Percentiles rank a stretch among this genome's conserved stretches.
Evolutionary conservation across 2,888 invertebrate genomes (phyloP).

Genomic region (Stenodema calcarata): DNA sequence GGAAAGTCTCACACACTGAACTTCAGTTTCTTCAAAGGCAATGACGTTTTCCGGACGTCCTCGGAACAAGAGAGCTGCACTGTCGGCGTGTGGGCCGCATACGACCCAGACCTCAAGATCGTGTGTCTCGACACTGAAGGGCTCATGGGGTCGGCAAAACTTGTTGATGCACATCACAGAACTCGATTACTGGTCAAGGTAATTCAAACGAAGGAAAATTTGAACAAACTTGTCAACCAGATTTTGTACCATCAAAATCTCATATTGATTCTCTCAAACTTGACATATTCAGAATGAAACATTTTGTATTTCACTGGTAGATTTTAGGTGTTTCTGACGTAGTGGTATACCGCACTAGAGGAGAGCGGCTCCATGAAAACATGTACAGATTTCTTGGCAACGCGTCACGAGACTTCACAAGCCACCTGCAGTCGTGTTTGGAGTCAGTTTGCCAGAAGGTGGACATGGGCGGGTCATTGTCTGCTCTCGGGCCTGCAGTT

Average conservation of each 20-base stretch:
- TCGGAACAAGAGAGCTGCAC: conserved; percentile 75
- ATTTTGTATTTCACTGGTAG: conserved; percentile 58
- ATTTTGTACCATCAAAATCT: too few species aligned
- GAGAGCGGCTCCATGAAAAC: conserved; percentile 77
- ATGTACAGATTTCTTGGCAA: conserved; percentile 79
- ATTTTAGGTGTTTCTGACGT: conserved; percentile 83
- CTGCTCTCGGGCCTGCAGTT: conserved; percentile 74
- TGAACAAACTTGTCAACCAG: too few species aligned
- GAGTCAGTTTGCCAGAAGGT: conserved; percentile 61
- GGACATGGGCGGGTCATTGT: conserved; percentile 63
- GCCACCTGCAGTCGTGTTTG: conserved; percentile 73
- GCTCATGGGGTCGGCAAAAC: conserved; percentile 66
- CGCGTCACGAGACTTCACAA: conserved; percentile 76
- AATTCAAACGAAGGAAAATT: conserved; percentile 8
- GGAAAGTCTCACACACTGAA: conserved; percentile 83
- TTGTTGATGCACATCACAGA: conserved; percentile 63
- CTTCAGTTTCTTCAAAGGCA: conserved; percentile 69
- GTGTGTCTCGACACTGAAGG: conserved; percentile 83
- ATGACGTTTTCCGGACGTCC: conserved; percentile 71
- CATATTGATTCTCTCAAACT: not conserved
- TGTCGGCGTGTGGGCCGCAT: conserved; percentile 79
- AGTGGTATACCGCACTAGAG: conserved; percentile 76
- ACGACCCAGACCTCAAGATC: conserved; percentile 70
- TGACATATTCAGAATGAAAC: too few species aligned
- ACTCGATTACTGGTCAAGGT: conserved; percentile 75